Evolutionary conservation across 30 jellyfish, hydroid and myxozoan genomes (phyloP).

Genomic region (Aurelia sp.): DNA sequence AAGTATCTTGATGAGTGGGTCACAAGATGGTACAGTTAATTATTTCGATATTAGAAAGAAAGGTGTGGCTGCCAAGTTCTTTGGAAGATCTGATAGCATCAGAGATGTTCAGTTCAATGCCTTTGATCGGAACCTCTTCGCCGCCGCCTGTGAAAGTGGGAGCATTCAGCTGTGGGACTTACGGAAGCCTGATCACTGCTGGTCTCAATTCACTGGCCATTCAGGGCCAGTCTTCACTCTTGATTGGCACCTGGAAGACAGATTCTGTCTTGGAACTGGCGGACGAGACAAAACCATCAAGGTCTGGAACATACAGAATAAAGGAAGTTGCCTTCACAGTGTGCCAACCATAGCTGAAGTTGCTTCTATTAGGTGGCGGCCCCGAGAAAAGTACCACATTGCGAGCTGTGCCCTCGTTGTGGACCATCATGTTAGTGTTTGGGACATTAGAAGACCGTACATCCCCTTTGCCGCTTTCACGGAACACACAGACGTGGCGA

Average conservation of each 20-base stretch:
- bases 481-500: slow-evolving; percentile 90
- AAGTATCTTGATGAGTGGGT: slow-evolving; percentile 80
- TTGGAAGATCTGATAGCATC: slow-evolving; percentile 91
- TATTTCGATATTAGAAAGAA: slow-evolving; percentile 80
- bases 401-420: slow-evolving; percentile 95
- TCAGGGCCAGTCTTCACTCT: slow-evolving; percentile 94
- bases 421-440: slow-evolving; percentile 90
- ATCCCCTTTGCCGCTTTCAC: slow-evolving; percentile 95
- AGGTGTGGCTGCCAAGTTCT: slow-evolving; percentile 66
- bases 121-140: slow-evolving; percentile 75
- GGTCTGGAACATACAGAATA: slow-evolving; percentile 89
- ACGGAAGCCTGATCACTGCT: slow-evolving; percentile 78
- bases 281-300: slow-evolving; percentile 94
- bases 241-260: slow-evolving; percentile 98
- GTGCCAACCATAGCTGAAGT: slow-evolving; percentile 97
- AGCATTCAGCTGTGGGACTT: slow-evolving; percentile 92
- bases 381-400: slow-evolving; percentile 85
- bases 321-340: slow-evolving; percentile 66
- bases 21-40: slow-evolving; percentile 92
- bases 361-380: slow-evolving; percentile 95
- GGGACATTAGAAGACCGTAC: slow-evolving; percentile 97
- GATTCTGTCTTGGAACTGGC: slow-evolving; percentile 94
- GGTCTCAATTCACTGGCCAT: slow-evolving; percentile 88
- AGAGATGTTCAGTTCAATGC: slow-evolving; percentile 97
- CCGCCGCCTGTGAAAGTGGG: slow-evolving; percentile 99